Evolutionary conservation across 2,888 invertebrate genomes (phyloP).

Genomic region (Plagodis pulveraria): DNA sequence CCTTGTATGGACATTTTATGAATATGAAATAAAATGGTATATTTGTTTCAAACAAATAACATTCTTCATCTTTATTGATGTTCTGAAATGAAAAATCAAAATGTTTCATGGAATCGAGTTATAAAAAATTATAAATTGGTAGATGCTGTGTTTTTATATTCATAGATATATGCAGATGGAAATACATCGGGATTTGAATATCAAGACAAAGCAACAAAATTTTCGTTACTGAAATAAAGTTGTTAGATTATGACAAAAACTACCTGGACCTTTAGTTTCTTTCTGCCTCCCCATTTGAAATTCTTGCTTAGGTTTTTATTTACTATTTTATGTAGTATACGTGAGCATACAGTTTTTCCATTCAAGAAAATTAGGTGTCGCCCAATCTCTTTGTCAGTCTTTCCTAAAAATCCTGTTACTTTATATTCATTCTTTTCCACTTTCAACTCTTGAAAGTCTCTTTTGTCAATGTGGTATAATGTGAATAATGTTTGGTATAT

Average conservation of each 20-base stretch:
- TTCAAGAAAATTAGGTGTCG: conserved; percentile 88
- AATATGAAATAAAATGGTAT: conserved; percentile 82
- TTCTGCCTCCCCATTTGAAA: conserved; percentile 31
- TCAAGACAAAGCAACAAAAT: too few relatives aligned
- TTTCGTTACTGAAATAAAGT: too few relatives aligned
- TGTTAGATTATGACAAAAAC: neutral
- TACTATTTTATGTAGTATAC: conserved; percentile 66
- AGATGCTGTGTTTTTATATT: too few relatives aligned
- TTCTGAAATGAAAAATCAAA: conserved; percentile 44
- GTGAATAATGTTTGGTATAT: conserved; percentile 78
- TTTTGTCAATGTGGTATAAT: conserved; percentile 61
- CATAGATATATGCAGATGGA: too few relatives aligned
- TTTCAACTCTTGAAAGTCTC: conserved; percentile 65
- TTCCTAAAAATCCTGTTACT: conserved; percentile 85
- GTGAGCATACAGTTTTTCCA: conserved; percentile 80
- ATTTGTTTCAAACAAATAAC: conserved; percentile 38
- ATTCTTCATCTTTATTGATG: conserved; percentile 39
- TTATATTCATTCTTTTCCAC: conserved; percentile 75
- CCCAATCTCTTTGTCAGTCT: conserved; percentile 43
- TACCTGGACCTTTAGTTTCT: conserved; percentile 54
- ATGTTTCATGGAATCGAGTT: too few relatives aligned
- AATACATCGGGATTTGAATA: too few relatives aligned
- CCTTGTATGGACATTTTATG: conserved; percentile 80
- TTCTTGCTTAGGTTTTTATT: conserved; percentile 51
- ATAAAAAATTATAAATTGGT: too few relatives aligned